These are phyloP conservation scores for Drosophila subsilvestris DNA, from an alignment of 2,888 invertebrate genomes.

Conservation along the genomic window DNA sequence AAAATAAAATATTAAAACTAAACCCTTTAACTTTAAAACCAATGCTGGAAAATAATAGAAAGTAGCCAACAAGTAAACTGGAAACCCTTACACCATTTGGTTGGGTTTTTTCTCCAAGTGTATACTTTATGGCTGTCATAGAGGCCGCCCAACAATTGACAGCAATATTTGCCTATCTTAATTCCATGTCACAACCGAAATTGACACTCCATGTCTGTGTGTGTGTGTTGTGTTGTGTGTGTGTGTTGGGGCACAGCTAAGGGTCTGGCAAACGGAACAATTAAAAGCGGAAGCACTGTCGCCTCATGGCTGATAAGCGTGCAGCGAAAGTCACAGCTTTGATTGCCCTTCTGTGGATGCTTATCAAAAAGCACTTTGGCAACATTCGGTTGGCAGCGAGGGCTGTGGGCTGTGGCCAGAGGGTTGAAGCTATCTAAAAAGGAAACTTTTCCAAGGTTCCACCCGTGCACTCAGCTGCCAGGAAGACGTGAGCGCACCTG, in stretches of 20 bases:
- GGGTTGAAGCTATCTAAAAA: slow-evolving; percentile 5
- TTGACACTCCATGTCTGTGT: slow-evolving; percentile 61
- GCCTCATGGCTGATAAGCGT: slow-evolving; percentile 34
- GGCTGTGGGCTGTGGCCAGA: neutral
- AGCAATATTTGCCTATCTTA: slow-evolving; percentile 69
- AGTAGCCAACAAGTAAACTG: too few species aligned
- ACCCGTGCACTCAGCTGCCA: slow-evolving; percentile 4
- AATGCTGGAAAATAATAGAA: too few species aligned
- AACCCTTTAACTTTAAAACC: too few species aligned
- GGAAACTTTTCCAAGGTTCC: slow-evolving; percentile 15
- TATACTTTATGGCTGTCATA: slow-evolving; percentile 68
- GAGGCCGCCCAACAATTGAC: slow-evolving; percentile 62
- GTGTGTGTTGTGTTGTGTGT: slow-evolving; percentile 17
- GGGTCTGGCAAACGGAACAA: slow-evolving; percentile 65
- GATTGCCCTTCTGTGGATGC: slow-evolving; percentile 37
- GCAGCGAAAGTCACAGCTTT: slow-evolving; percentile 36
- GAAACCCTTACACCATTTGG: neutral
- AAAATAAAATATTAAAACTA: too few species aligned
- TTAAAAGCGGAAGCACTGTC: slow-evolving; percentile 55
- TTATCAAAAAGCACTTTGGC: slow-evolving; percentile 30
- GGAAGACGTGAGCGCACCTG: slow-evolving; percentile 6
- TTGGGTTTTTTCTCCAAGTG: neutral
- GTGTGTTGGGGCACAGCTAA: slow-evolving; percentile 59
- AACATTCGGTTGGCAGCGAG: slow-evolving; percentile 3
- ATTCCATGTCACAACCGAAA: slow-evolving; percentile 72